Conservation (phyloP, 1,140 invertebrate genomes). For the Drosophila kurseongensis region DNA sequence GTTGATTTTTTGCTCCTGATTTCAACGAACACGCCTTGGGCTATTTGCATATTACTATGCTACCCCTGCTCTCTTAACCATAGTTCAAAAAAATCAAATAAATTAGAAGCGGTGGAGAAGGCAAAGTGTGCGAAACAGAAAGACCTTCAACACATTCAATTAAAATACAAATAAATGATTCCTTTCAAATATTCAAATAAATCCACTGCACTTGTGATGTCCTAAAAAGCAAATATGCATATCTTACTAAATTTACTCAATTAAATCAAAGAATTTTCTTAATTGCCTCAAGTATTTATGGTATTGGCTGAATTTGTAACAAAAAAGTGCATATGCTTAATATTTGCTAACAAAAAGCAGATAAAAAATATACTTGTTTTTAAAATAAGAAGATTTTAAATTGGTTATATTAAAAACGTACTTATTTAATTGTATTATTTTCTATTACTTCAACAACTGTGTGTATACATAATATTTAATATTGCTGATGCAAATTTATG, state of each 20-base stretch:
- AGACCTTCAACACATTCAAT: constrained; percentile 5
- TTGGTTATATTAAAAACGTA: no score
- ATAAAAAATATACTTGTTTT: no score
- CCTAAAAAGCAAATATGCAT: no score
- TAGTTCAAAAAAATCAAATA: constrained; percentile 36
- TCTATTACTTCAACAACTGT: not conserved
- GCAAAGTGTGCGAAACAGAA: not conserved
- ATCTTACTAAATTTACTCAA: not conserved
- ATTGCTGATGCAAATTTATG: no score
- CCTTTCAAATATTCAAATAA: constrained; percentile 13
- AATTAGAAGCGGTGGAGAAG: constrained; percentile 21
- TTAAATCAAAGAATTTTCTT: not conserved
- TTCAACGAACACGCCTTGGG: constrained; percentile 18
- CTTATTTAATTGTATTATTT: no score
- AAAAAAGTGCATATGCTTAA: not conserved
- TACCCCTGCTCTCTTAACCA: constrained; percentile 6
- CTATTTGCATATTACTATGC: constrained; percentile 64
- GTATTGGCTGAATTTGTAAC: no score
- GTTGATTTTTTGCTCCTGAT: not conserved
- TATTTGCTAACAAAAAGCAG: not conserved
- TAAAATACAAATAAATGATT: constrained; percentile 25
- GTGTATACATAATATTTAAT: constrained; percentile 4
- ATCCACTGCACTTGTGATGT: not conserved
- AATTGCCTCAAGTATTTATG: no score
- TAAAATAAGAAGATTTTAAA: not conserved